Conservation (phyloP, 1,140 invertebrate species). For the Limonius californicus region DNA sequence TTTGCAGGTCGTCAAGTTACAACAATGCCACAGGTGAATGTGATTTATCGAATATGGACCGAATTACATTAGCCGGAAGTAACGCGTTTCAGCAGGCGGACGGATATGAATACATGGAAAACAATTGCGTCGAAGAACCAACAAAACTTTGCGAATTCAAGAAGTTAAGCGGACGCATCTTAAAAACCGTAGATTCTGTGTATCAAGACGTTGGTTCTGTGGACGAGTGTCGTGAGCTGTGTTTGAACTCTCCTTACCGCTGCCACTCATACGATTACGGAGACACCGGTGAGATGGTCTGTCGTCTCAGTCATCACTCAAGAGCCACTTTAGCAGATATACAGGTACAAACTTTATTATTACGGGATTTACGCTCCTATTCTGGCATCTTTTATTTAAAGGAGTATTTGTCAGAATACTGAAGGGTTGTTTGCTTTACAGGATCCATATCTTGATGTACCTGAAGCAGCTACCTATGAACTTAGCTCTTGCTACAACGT, state of each 20-base stretch:
- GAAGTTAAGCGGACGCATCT: constrained; percentile 77
- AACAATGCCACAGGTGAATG: constrained; percentile 80
- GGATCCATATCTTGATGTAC: constrained; percentile 85
- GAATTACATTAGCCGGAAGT: constrained; percentile 77
- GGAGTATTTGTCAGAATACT: background rate
- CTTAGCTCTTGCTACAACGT: constrained; percentile 93
- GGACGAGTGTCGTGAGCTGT: constrained; percentile 83
- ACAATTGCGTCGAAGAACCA: constrained; percentile 86
- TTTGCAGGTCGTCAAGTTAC: constrained; percentile 85
- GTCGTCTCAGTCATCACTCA: constrained; percentile 86
- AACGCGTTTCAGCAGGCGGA: constrained; percentile 67
- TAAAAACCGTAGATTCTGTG: constrained; percentile 92
- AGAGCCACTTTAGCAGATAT: constrained; percentile 83
- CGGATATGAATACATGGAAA: constrained; percentile 80
- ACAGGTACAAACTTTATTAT: constrained; percentile 57
- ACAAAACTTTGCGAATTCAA: constrained; percentile 91
- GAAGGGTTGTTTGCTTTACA: constrained; percentile 41
- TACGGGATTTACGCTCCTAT: background rate
- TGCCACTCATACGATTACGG: constrained; percentile 93
- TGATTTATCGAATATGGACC: constrained; percentile 84
- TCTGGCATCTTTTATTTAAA: no score
- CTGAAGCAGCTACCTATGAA: constrained; percentile 87
- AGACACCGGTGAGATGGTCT: constrained; percentile 88
- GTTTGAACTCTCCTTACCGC: constrained; percentile 77
- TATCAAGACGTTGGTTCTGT: constrained; percentile 83